phyloP scores from a whole-genome alignment of 2,888 invertebrate species.

The Agrotis puta region DNA sequence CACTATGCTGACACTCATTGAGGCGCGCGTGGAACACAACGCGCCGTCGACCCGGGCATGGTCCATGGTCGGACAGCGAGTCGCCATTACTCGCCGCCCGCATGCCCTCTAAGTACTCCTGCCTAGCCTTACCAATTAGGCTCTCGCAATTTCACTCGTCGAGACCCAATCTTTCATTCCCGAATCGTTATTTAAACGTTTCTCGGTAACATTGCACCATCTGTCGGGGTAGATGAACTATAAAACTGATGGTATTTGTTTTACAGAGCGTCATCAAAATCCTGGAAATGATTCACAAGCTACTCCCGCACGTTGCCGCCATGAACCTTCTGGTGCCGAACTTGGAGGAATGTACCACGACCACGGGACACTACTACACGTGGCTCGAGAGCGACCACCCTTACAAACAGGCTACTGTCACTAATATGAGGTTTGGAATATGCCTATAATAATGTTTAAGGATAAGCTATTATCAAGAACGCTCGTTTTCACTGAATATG shows the following conservation, averaged over 20 bases:
- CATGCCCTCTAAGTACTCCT: too few species aligned
- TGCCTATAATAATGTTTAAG: neutral
- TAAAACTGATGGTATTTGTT: neutral
- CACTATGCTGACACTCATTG: too few species aligned
- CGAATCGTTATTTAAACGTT: too few species aligned
- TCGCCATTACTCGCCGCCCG: too few species aligned
- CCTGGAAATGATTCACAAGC: slow-evolving; percentile 95
- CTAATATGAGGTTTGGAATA: slow-evolving; percentile 93
- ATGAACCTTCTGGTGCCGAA: slow-evolving; percentile 93
- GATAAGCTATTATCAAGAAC: neutral
- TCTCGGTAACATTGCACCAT: too few species aligned
- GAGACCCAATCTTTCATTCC: too few species aligned
- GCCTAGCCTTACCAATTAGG: too few species aligned
- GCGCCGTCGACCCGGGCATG: too few species aligned
- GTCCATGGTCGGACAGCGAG: too few species aligned
- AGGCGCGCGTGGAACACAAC: too few species aligned
- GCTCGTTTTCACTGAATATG: neutral
- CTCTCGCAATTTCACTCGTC: too few species aligned
- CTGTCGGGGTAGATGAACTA: too few species aligned
- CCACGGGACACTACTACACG: slow-evolving; percentile 96
- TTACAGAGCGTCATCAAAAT: slow-evolving; percentile 95
- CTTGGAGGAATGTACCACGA: slow-evolving; percentile 82
- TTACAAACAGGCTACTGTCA: slow-evolving; percentile 96
- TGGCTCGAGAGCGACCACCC: slow-evolving; percentile 99
- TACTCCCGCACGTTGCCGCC: slow-evolving; percentile 96